Evolutionary conservation across 2,888 invertebrate genomes (phyloP), one percentile per base, ranked within the genome.

Genomic region (Bimastos eiseni): DNA sequence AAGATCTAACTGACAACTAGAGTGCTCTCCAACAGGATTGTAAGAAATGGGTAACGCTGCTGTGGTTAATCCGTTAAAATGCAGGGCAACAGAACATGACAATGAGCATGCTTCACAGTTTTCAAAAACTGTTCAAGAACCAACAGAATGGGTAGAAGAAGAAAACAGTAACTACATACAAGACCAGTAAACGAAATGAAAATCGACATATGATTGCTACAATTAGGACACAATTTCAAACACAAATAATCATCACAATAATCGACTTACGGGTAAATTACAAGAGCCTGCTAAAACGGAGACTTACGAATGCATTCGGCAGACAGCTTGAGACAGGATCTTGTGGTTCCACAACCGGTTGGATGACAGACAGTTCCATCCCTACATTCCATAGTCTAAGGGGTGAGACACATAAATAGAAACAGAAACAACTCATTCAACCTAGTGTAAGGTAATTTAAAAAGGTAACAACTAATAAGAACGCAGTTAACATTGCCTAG

Each of bases 301-400:
- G 41, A 89, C 89, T 89, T 89, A 89, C 89, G 41, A 89, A 89
- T 89, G 49, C 41, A 49, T 37, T 41, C 33, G 30, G 49, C 49
- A 6, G 49, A 49, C 41, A 89, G 37, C 41, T 89, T 41, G n/a
- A 49, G n/a, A 21, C 41, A 89, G 30, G 49, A 89, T 89, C 37
- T 89, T 0, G 33, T n/a, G 41, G n/a, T 41, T 33, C 33, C 33
- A 33, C 41, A 89, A 24, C 8, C 41, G 0, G 5, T 41, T n/a
- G 33, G 37, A 1, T 38, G 41, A 21, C 49, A 49, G 89, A 49
- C 44, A 2, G 37, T 36, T 38, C 49, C 86, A 24, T 34, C 33
- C 5, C 11, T 36, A 36, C 86, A 86, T 21, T 37, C 37, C n/a
- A 86, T 0, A 36, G 21, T 37, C 86, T 86, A 70, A 11, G 11